Conservation (phyloP, 1,140 invertebrate genomes). For the Dreissena polymorpha region DNA sequence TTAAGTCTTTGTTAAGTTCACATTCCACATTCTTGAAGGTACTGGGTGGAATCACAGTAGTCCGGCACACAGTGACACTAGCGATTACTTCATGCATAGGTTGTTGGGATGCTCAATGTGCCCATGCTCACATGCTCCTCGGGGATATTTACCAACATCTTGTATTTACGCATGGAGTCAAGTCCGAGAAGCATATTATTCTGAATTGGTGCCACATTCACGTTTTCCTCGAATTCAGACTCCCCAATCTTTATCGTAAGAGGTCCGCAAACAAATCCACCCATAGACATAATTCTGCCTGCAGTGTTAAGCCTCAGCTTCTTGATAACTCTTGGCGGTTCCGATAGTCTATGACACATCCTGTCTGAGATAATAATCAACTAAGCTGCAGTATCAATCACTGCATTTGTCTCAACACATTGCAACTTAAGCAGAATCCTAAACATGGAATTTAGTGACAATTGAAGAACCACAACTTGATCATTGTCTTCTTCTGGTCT, state of each 20-base stretch:
- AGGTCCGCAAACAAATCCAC: too few species aligned
- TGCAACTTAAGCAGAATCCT: neutral
- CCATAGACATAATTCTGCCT: too few species aligned
- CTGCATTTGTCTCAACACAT: neutral
- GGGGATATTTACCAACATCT: neutral
- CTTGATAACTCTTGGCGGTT: neutral
- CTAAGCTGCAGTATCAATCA: slow-evolving; percentile 15
- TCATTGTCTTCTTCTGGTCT: too few species aligned
- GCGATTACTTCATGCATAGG: neutral
- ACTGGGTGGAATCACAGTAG: neutral
- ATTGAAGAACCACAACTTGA: too few species aligned
- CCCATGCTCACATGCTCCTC: neutral
- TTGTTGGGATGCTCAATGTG: neutral
- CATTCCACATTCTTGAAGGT: neutral
- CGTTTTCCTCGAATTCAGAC: neutral
- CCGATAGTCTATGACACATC: neutral
- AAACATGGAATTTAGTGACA: too few species aligned
- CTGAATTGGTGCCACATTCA: slow-evolving; percentile 12
- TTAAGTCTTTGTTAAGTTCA: neutral
- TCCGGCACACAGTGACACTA: neutral
- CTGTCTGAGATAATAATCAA: slow-evolving; percentile 10
- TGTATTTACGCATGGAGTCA: neutral
- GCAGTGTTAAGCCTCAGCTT: neutral
- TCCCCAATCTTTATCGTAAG: too few species aligned
- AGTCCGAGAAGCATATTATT: slow-evolving; percentile 16